phyloP scores from a whole-genome alignment of 2,888 invertebrate species.

The Cryptus armator region DNA sequence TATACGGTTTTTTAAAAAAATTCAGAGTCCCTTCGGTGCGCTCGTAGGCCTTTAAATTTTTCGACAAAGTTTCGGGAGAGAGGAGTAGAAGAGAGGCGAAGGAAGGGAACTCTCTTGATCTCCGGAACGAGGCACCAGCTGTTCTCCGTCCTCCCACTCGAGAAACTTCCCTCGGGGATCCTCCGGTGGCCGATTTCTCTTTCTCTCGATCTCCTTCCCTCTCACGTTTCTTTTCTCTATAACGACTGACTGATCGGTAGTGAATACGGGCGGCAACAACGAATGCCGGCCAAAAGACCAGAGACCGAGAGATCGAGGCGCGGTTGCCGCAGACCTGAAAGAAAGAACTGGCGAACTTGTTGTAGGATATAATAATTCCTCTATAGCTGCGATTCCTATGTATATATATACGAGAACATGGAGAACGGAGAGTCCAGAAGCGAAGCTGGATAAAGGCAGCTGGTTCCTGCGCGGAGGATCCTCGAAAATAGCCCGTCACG shows the following conservation, averaged over 20 bases:
- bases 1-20: no score
- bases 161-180: conserved; percentile 30
- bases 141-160: conserved; percentile 68
- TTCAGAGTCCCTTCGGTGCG: not conserved
- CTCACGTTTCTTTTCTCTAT: conserved; percentile 69
- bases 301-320: conserved; percentile 43
- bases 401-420: conserved; percentile 5
- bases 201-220: conserved; percentile 36
- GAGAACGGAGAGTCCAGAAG: conserved; percentile 5
- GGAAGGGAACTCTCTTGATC: conserved; percentile 52
- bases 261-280: conserved; percentile 43
- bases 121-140: conserved; percentile 66
- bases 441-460: conserved; percentile 62
- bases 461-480: conserved; percentile 69
- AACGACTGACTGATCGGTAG: conserved; percentile 72
- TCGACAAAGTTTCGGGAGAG: conserved; percentile 13
- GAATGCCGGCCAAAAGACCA: conserved; percentile 53
- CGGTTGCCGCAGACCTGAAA: conserved; percentile 48
- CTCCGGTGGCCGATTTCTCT: conserved; percentile 46
- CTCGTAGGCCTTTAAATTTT: conserved; percentile 39
- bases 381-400: conserved; percentile 25
- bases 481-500: conserved; percentile 71
- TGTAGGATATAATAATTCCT: conserved; percentile 35
- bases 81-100: not conserved
- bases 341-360: conserved; percentile 25